Percentiles rank a stretch among this genome's conserved stretches.
Conservation (phyloP, 2,113 vertebrate genomes). For the Syngnathus scovelli region DNA sequence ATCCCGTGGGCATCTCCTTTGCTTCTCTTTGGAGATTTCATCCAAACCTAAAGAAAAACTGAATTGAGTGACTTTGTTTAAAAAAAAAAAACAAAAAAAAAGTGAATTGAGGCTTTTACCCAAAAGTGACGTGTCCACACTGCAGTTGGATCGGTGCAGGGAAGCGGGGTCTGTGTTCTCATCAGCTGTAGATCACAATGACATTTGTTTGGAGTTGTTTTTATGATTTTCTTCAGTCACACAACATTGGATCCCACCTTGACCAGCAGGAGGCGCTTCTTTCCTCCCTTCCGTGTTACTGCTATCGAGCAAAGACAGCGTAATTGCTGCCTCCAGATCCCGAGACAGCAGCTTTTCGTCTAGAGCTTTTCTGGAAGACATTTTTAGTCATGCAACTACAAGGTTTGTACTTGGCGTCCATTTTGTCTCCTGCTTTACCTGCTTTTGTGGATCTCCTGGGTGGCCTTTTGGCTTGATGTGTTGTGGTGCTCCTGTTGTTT, state of each 20-base stretch:
- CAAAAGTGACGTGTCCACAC: slow-evolving; percentile 66
- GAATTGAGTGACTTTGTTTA: neutral
- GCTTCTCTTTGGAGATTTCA: slow-evolving; percentile 44
- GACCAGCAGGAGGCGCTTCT: slow-evolving; percentile 5
- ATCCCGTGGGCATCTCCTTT: slow-evolving; percentile 36
- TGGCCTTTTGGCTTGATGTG: slow-evolving; percentile 54
- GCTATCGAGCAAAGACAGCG: slow-evolving; percentile 68
- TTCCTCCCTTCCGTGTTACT: slow-evolving; percentile 10
- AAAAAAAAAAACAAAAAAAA: too few species aligned
- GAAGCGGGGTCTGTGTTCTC: slow-evolving; percentile 41
- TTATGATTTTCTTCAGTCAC: neutral
- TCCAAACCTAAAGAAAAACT: slow-evolving; percentile 62
- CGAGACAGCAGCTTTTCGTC: slow-evolving; percentile 78
- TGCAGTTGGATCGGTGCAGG: slow-evolving; percentile 75
- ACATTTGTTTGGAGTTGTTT: neutral
- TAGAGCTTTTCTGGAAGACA: slow-evolving; percentile 68
- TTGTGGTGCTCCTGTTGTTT: slow-evolving; percentile 66
- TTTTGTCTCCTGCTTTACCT: slow-evolving; percentile 62
- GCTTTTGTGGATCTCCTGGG: slow-evolving; percentile 45
- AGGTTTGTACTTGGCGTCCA: neutral
- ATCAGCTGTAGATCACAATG: slow-evolving; percentile 13
- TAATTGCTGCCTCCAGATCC: slow-evolving; percentile 84
- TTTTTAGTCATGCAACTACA: neutral
- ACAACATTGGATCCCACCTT: slow-evolving; percentile 28
- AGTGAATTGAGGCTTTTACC: slow-evolving; percentile 53